Evolutionary conservation across 2,113 vertebrate genomes (phyloP).

Genomic region (Brachypodius melanocephalos): DNA sequence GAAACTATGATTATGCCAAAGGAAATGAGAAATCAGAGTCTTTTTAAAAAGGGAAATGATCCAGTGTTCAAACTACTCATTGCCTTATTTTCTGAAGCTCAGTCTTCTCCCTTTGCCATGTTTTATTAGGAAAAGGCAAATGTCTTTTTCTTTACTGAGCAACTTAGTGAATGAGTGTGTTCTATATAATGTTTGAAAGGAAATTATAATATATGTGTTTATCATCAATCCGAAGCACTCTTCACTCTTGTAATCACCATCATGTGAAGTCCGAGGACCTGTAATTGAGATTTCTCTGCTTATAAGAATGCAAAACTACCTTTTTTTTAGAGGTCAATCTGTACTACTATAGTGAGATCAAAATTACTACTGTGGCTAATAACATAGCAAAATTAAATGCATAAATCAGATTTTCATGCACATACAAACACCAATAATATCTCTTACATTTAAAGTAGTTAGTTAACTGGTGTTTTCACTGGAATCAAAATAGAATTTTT

Average conservation of each 20-base stretch:
- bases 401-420: background rate
- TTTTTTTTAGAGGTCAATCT: background rate
- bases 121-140: background rate
- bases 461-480: background rate
- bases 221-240: background rate
- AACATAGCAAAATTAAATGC: background rate
- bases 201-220: background rate
- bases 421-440: background rate
- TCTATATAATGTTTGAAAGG: background rate
- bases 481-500: background rate
- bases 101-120: background rate
- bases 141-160: background rate
- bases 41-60: background rate
- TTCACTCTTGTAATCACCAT: background rate
- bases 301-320: background rate
- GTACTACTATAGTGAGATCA: rapidly evolving
- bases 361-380: background rate
- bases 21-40: conserved; percentile 1
- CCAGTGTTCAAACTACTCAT: background rate
- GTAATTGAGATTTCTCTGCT: background rate
- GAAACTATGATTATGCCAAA: background rate
- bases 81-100: background rate
- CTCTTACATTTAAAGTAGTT: background rate
- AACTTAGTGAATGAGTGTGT: background rate
- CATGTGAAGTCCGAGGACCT: background rate